Base-by-base conservation (phyloP, 2,113 vertebrate genomes). In the Geococcyx californianus region DNA sequence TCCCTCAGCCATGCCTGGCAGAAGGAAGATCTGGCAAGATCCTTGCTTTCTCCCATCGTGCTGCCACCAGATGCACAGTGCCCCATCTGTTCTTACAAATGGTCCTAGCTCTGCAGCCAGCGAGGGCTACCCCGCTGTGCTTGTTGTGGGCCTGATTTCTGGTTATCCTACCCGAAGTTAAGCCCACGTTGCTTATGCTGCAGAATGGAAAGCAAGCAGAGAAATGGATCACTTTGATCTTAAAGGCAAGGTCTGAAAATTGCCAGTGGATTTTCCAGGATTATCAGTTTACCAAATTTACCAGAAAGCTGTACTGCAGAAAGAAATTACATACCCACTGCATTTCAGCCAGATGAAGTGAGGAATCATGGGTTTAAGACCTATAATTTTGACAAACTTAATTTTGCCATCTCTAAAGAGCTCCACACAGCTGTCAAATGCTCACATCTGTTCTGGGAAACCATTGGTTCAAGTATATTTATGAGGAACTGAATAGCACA, bases 11-110 rank as follows among this genome's bases (percentile, higher is more conserved):
- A 2, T 15, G 6, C 6, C 24, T 54, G 18, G 24, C 18, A 54
- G 14, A 23, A 62, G 10, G 36, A 11, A 79, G 2, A 19, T 5
- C 3, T 51, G n/a, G 15, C 2, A 5, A 52, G 6, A 9, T 49
- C 54, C 10, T 4, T 47, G 45, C 45, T 47, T 47, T 18, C 8
- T 8, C 16, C 4, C 17, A 44, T 29, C 5, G 26, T 16, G 13
- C 4, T 38, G 52, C 40, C 13, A 5, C 24, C 0, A 5, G 19
- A 28, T 3, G 4, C 42, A 47, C 1, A 47, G 15, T 26, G 42
- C 6, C 9, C 11, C 3, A 0, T 26, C 36, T 72, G 4, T 60
- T 62, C 13, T 47, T 29, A 34, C 5, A 16, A 2, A 3, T 16
- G 29, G 19, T 56, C 29, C 17, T 12, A 42, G 29, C 7, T 60